Conservation (phyloP, 2,797 vertebrate genomes). For the Potorous gilbertii region DNA sequence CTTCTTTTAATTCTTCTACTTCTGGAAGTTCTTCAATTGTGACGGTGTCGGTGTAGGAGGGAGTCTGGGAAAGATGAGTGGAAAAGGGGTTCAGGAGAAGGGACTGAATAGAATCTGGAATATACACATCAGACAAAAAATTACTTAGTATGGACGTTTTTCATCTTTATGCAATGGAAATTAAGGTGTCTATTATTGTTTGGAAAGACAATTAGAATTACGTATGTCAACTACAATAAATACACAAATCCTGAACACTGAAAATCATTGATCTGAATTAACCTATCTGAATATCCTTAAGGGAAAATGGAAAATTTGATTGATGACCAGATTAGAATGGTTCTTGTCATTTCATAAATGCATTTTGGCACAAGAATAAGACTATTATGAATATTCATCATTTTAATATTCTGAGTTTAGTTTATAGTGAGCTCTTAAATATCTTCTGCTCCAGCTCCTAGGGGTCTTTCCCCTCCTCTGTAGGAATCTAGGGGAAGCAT, state of each 20-base stretch:
- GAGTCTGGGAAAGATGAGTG: conserved; percentile 65
- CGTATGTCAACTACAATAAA: background rate
- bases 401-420: background rate
- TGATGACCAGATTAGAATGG: background rate
- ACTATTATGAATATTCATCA: background rate
- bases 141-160: background rate
- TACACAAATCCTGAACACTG: conserved; percentile 9
- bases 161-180: conserved; percentile 16
- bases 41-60: conserved; percentile 9
- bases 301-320: conserved; percentile 10
- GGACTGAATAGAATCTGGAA: background rate
- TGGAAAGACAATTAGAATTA: background rate
- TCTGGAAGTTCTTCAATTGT: conserved; percentile 35
- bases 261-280: conserved; percentile 23
- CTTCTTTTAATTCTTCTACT: conserved; percentile 57
- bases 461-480: background rate
- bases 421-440: background rate
- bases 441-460: background rate
- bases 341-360: background rate
- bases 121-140: background rate
- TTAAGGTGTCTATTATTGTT: background rate
- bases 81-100: background rate
- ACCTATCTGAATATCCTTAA: background rate
- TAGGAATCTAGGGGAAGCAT: background rate
- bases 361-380: background rate